Base-by-base conservation (phyloP, 2,797 vertebrate genomes). In the Propithecus deckenii region DNA sequence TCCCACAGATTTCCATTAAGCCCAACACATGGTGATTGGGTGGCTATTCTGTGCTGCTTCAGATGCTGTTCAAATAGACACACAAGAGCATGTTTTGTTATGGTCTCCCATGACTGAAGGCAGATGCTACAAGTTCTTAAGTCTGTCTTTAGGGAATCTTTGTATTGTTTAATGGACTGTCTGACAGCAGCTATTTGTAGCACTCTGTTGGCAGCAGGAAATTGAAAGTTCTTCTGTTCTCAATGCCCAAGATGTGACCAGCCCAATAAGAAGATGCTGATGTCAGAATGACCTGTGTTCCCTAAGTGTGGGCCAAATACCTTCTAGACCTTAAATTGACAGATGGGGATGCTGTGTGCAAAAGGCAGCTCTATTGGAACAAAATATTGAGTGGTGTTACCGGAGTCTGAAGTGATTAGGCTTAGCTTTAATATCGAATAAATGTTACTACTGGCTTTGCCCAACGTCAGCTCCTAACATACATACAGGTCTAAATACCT, bases 91-190 rank as follows among this genome's bases (percentile, higher is more conserved):
- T 65, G 74, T 81, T 87, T 85, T 61, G n/a, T 63, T 28, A 91
- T 7, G 14, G 74, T 76, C 78, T 86, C 75, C 79, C 32, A 38
- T 48, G 86, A 76, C 46, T 43, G 23, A 71, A 92, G 67, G 83
- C 63, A 94, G 93, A 94, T 50, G 74, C 78, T 89, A 25, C 65
- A 67, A 57, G 52, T 75, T 89, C 89, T 92, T 35, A 72, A 59
- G 86, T 35, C 50, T 91, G 74, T 91, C 95, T 90, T 63, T 46
- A 76, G 92, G 92, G 69, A 88, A 96, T 55, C 48, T 96, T 52
- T 67, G 50, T 63, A n/a, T 81, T 96, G 61, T 93, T 92, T 88
- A 92, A 84, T 50, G 50, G 55, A 67, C 86, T 89, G 52, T 71
- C 83, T 79, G 88, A 80, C 25, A 80, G 74, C 52, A 92, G 83